Percentiles rank a stretch among this genome's conserved stretches.
These are phyloP conservation scores for Strigamia maritima DNA, from an alignment of 2,888 invertebrate species.

Conservation along the genomic window DNA sequence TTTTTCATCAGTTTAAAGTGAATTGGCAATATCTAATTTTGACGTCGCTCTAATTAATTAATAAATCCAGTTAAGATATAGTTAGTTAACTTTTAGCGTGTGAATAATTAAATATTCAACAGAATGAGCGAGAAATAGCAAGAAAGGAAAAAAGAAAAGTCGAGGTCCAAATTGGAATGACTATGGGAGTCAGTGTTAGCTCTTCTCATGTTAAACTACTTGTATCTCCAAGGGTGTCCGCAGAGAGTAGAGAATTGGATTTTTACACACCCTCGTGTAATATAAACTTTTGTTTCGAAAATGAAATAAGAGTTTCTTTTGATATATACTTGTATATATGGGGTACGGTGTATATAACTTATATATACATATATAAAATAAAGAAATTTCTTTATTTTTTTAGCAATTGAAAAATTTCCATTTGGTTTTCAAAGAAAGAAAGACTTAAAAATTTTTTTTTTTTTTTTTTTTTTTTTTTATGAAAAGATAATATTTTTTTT, in stretches of 20 bases:
- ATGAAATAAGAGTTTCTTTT: not conserved
- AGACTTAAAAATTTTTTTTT: not conserved
- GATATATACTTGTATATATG: too few species aligned
- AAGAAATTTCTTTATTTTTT: not conserved
- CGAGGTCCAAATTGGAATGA: not conserved
- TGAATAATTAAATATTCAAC: not conserved
- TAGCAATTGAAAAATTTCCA: not conserved
- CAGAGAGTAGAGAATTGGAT: not conserved
- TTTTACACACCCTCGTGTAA: not conserved
- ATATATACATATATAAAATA: not conserved
- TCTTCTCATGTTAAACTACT: not conserved
- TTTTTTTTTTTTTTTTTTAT: too few species aligned
- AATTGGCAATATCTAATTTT: too few species aligned
- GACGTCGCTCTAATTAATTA: too few species aligned
- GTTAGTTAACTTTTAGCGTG: too few species aligned
- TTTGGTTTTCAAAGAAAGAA: not conserved
- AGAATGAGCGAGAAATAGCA: not conserved
- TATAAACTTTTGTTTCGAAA: not conserved
- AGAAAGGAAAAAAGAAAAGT: not conserved
- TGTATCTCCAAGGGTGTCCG: not conserved
- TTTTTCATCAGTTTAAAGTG: too few species aligned
- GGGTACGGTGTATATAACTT: not conserved
- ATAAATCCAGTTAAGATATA: too few species aligned
- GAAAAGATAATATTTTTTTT: not conserved
- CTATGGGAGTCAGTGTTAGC: not conserved